Conservation (phyloP, 1,140 invertebrate species). For the Cecropterus lyciades region DNA sequence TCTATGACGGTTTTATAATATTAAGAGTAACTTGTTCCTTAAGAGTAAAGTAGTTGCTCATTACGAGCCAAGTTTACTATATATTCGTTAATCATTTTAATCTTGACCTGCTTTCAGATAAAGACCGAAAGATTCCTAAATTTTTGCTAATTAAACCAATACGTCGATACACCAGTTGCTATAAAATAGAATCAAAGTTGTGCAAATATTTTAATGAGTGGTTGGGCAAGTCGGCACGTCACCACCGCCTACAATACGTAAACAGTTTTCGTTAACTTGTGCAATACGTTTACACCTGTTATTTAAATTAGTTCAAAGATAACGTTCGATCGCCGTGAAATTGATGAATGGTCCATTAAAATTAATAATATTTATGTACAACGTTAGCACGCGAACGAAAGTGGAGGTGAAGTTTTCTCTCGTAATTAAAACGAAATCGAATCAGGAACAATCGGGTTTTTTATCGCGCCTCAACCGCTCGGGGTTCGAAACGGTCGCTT, state of each 20-base stretch:
- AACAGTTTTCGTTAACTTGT: slow-evolving; percentile 60
- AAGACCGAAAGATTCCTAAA: slow-evolving; percentile 53
- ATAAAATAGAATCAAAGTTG: slow-evolving; percentile 47
- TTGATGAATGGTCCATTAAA: slow-evolving; percentile 53
- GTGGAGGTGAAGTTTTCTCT: slow-evolving; percentile 42
- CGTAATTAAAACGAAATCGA: slow-evolving; percentile 38
- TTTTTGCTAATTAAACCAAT: slow-evolving; percentile 45
- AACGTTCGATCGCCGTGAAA: slow-evolving; percentile 51
- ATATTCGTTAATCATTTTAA: slow-evolving; percentile 67
- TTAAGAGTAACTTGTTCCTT: too few relatives aligned
- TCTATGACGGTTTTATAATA: too few relatives aligned
- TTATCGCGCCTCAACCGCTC: slow-evolving; percentile 35
- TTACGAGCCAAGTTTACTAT: slow-evolving; percentile 9
- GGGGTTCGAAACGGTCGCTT: slow-evolving; percentile 11
- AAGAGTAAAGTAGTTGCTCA: too few relatives aligned
- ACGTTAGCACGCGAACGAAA: slow-evolving; percentile 50
- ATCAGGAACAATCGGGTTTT: slow-evolving; percentile 36
- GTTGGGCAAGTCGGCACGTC: slow-evolving; percentile 49
- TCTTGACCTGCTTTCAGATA: slow-evolving; percentile 72
- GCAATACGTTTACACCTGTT: slow-evolving; percentile 57
- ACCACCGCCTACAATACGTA: slow-evolving; percentile 44
- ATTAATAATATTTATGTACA: slow-evolving; percentile 48
- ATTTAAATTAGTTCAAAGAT: slow-evolving; percentile 54
- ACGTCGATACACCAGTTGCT: slow-evolving; percentile 38
- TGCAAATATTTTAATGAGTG: slow-evolving; percentile 56